A percentile compares a stretch with the other conserved stretches of the same genome.
Conservation (phyloP, 2,888 invertebrate species). For the Phasia obesa region DNA sequence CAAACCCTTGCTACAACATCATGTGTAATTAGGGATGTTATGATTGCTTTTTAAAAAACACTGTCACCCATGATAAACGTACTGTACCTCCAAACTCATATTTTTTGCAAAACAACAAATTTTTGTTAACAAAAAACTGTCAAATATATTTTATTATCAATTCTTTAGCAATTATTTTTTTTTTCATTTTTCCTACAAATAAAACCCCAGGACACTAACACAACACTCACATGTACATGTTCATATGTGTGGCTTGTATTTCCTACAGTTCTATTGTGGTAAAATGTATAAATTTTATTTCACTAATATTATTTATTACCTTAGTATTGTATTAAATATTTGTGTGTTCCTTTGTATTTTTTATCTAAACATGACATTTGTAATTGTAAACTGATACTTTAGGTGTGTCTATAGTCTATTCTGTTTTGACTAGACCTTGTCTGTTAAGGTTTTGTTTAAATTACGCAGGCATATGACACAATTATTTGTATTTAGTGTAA, state of each 20-base stretch:
- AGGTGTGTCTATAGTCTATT: slow-evolving; percentile 65
- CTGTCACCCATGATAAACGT: slow-evolving; percentile 32
- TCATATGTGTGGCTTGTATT: slow-evolving; percentile 1
- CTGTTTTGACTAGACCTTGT: slow-evolving; percentile 8
- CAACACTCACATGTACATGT: slow-evolving; percentile 14
- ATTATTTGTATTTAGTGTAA: slow-evolving; percentile 59
- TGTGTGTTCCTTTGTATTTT: slow-evolving; percentile 30
- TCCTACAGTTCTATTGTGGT: slow-evolving; percentile 42
- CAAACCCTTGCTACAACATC: slow-evolving; percentile 41
- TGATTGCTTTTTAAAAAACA: slow-evolving; percentile 13
- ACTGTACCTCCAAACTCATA: neutral
- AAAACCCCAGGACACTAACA: slow-evolving; percentile 25
- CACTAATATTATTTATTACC: slow-evolving; percentile 66
- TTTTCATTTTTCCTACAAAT: neutral
- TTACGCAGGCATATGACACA: slow-evolving; percentile 65
- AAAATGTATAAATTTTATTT: slow-evolving; percentile 54
- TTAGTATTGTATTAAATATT: slow-evolving; percentile 42
- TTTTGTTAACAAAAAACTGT: slow-evolving; percentile 55
- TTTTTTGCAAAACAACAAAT: slow-evolving; percentile 61
- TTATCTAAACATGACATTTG: slow-evolving; percentile 70
- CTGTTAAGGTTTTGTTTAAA: slow-evolving; percentile 37
- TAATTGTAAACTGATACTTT: slow-evolving; percentile 71
- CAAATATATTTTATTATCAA: slow-evolving; percentile 69
- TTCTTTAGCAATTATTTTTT: slow-evolving; percentile 60
- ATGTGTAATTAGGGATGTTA: slow-evolving; percentile 63